Percentiles rank a stretch among this genome's conserved stretches.
Evolutionary conservation across 2,797 vertebrate species (phyloP).

Genomic region (Crocodylus rhombifer): DNA sequence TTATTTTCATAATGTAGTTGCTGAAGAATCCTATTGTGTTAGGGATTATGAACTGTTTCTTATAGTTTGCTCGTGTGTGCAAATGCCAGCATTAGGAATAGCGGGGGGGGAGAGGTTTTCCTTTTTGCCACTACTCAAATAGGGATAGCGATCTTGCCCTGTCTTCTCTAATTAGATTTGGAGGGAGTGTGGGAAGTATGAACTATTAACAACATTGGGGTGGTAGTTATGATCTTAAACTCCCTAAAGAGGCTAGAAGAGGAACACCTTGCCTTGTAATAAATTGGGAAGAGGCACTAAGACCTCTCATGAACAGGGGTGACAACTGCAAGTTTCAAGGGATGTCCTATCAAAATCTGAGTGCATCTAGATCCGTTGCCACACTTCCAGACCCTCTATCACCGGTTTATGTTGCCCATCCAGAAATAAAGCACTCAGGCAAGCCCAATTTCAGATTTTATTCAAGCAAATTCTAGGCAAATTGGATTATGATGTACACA

Average conservation of each 20-base stretch:
- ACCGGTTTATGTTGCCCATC: neutral
- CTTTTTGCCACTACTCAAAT: neutral
- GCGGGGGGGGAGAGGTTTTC: neutral
- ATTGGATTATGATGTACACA: neutral
- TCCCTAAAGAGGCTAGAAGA: neutral
- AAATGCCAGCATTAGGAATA: neutral
- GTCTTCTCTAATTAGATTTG: neutral
- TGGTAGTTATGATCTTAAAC: neutral
- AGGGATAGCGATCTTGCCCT: neutral
- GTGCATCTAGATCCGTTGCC: neutral
- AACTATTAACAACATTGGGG: neutral
- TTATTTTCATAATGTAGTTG: neutral
- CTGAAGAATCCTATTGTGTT: no score
- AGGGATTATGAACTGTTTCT: neutral
- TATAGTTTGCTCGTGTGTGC: accelerated
- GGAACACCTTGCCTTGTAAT: neutral
- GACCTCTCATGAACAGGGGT: neutral
- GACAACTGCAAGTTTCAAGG: no score
- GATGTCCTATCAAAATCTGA: neutral
- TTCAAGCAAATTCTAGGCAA: neutral
- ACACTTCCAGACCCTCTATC: neutral
- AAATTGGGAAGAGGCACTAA: neutral
- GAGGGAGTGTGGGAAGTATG: neutral
- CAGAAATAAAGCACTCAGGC: neutral
- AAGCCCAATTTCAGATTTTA: neutral